Percentiles rank a stretch among this genome's conserved stretches.
Evolutionary conservation across 2,797 vertebrate species (phyloP).

Genomic region (Parotocinclus haroldoi): DNA sequence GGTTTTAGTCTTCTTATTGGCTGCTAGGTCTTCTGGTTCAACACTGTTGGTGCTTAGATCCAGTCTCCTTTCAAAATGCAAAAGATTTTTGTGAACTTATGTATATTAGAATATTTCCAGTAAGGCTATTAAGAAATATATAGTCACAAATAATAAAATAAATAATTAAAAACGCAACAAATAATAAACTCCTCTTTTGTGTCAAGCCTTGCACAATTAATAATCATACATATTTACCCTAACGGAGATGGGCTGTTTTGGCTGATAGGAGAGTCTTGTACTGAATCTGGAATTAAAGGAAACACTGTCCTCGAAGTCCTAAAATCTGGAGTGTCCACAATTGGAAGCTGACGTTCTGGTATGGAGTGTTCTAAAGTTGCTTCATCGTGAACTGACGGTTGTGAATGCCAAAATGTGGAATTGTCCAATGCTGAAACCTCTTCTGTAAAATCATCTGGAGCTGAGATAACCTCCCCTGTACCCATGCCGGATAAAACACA

Average conservation of each 20-base stretch:
- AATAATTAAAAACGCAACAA: no score
- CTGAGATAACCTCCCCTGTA: slow-evolving; percentile 34
- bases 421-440: slow-evolving; percentile 33
- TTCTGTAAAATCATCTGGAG: slow-evolving; percentile 46
- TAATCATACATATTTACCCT: slow-evolving; percentile 52
- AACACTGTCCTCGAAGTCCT: slow-evolving; percentile 4
- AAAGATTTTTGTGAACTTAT: no score
- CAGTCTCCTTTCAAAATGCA: slow-evolving; percentile 24
- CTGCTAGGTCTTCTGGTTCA: slow-evolving; percentile 44
- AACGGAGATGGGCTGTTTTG: slow-evolving; percentile 29
- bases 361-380: slow-evolving; percentile 16
- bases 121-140: no score
- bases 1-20: slow-evolving; percentile 60
- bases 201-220: not conserved
- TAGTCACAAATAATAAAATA: no score
- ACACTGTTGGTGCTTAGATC: slow-evolving; percentile 10
- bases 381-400: slow-evolving; percentile 25
- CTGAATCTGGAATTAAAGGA: slow-evolving; percentile 2
- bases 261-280: not conserved
- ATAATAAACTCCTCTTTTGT: no score
- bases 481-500: slow-evolving; percentile 1
- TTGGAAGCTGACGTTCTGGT: slow-evolving; percentile 1
- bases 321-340: slow-evolving; percentile 8
- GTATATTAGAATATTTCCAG: no score
- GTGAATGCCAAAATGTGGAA: slow-evolving; percentile 21